Conservation (phyloP, 2,113 vertebrate species). For the Alces alces region DNA sequence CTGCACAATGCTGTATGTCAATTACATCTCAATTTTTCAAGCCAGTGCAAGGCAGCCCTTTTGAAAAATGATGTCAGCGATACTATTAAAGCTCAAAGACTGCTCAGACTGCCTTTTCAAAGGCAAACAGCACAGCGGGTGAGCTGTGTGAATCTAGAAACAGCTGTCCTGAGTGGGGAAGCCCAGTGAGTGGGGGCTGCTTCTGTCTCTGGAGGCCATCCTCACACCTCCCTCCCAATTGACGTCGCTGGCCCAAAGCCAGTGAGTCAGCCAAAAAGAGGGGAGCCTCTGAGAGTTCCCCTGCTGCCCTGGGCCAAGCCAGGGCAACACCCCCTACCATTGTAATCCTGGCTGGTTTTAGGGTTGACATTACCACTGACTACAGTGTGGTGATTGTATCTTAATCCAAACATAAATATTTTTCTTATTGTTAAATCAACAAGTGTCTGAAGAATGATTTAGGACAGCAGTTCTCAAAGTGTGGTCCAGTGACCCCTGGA, state of each 20-base stretch:
- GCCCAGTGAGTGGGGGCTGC: neutral
- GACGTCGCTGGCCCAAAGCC: neutral
- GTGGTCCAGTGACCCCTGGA: neutral
- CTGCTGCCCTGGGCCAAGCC: neutral
- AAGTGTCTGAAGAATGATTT: neutral
- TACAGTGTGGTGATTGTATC: neutral
- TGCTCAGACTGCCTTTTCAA: neutral
- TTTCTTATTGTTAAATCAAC: neutral
- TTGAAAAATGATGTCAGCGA: neutral
- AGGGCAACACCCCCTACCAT: fast-evolving
- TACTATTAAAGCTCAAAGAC: neutral
- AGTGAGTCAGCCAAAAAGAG: neutral
- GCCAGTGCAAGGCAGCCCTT: neutral
- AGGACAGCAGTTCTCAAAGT: neutral
- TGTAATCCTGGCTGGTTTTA: too few species aligned
- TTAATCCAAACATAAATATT: neutral
- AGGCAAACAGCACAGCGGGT: neutral
- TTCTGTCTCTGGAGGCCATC: neutral
- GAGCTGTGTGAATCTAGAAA: neutral
- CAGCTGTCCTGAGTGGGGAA: neutral
- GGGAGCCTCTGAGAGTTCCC: neutral
- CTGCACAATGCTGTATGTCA: neutral
- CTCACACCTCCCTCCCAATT: fast-evolving
- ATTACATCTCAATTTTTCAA: neutral
- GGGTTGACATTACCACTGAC: neutral